Evolutionary conservation across 1,140 invertebrate genomes (phyloP).

Genomic region (Conus ventricosus): DNA sequence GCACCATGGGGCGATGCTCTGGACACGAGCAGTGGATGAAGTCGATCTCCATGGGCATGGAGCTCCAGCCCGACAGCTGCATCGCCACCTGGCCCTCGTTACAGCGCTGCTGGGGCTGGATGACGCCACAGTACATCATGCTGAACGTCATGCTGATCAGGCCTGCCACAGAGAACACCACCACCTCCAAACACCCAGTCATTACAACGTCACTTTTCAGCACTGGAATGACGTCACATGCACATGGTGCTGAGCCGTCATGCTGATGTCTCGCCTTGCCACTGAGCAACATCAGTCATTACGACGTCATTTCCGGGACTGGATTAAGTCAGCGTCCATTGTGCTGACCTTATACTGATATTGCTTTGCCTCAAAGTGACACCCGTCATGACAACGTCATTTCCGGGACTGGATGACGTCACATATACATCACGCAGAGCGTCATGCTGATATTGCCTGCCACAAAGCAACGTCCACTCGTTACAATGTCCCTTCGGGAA

Average conservation of each 20-base stretch:
- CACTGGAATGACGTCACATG: neutral
- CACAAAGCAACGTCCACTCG: too few relatives aligned
- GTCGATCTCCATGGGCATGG: constrained; percentile 7
- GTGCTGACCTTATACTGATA: neutral
- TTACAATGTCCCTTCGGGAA: too few relatives aligned
- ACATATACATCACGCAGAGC: too few relatives aligned
- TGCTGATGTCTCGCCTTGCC: neutral
- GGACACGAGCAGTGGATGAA: constrained; percentile 8
- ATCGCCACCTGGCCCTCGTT: neutral
- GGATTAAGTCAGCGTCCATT: neutral
- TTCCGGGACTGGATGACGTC: too few relatives aligned
- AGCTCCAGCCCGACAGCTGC: neutral
- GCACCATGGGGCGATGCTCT: neutral
- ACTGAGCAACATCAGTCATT: neutral
- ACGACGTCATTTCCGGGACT: neutral
- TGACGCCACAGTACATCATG: constrained; percentile 7
- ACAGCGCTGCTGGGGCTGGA: neutral
- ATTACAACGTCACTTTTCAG: neutral
- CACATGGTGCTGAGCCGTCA: neutral
- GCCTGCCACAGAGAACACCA: neutral
- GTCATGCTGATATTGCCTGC: too few relatives aligned
- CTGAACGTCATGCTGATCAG: constrained; percentile 18
- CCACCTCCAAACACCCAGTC: neutral
- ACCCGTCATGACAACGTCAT: too few relatives aligned
- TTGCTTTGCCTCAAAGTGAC: too few relatives aligned